Conservation (phyloP, 2,113 vertebrate genomes). For the Procapra przewalskii region DNA sequence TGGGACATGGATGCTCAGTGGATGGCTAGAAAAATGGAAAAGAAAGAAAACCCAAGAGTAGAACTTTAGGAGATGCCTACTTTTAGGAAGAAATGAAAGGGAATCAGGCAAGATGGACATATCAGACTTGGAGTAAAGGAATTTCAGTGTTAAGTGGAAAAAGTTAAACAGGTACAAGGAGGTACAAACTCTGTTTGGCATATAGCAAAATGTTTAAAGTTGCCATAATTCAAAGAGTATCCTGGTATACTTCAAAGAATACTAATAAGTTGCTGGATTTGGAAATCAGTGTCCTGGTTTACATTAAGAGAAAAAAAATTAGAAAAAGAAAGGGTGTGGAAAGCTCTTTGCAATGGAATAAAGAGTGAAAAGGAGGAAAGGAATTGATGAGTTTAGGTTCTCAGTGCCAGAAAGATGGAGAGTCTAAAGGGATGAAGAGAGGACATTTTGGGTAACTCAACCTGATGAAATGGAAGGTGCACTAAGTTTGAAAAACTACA, state of each 20-base stretch:
- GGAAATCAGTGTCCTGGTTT: neutral
- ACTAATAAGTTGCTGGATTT: neutral
- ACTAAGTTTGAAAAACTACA: neutral
- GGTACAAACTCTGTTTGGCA: neutral
- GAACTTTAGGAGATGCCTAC: neutral
- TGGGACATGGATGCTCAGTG: neutral
- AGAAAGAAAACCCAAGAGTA: neutral
- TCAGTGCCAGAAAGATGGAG: neutral
- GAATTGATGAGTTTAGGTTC: neutral
- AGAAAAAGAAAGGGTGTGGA: neutral
- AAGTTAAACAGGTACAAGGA: neutral
- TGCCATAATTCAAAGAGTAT: neutral
- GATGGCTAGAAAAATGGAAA: neutral
- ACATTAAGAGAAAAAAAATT: neutral
- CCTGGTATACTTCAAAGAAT: neutral
- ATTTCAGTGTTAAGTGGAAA: neutral
- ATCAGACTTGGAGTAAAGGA: neutral
- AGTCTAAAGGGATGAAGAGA: neutral
- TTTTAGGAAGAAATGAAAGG: neutral
- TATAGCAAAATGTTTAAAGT: neutral
- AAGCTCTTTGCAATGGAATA: neutral
- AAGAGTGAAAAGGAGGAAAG: neutral
- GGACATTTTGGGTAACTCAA: neutral
- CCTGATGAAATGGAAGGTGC: neutral
- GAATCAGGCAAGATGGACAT: neutral